A percentile compares a stretch with the other conserved stretches of the same genome.
Evolutionary conservation across 2,797 vertebrate species (phyloP).

Genomic region (Crax fasciolata): DNA sequence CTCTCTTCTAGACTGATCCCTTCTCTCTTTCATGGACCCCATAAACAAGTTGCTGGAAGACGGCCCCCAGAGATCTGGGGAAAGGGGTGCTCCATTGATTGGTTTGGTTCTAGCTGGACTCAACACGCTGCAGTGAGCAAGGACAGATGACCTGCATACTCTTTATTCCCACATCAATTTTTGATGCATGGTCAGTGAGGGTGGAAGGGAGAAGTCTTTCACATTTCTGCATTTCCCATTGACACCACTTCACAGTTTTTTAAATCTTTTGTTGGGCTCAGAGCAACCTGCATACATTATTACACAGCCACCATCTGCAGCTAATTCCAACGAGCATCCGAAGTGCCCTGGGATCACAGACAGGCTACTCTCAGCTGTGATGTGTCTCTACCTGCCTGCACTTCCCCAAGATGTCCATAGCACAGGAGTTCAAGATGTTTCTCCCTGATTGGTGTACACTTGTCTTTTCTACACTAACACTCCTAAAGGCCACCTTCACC

Average conservation of each 20-base stretch:
- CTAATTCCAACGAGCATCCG: neutral
- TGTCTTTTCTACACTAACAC: neutral
- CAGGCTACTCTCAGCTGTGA: neutral
- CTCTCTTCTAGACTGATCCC: neutral
- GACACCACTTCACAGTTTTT: neutral
- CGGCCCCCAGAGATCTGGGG: neutral
- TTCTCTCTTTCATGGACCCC: neutral
- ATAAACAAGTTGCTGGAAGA: neutral
- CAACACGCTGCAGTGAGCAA: neutral
- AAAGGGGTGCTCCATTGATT: neutral
- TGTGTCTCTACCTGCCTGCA: neutral
- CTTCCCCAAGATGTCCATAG: accelerated
- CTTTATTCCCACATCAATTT: neutral
- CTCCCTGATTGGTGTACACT: neutral
- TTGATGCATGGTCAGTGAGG: accelerated
- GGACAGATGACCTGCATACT: neutral
- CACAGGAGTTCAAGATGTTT: neutral
- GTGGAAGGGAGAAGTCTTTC: accelerated
- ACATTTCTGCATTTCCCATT: neutral
- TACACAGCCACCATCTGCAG: neutral
- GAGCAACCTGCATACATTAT: neutral
- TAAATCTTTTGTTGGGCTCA: neutral
- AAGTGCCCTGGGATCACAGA: neutral
- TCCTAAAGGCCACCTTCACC: neutral
- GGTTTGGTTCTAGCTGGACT: neutral